These are phyloP conservation scores for Tenthredo livida DNA, from an alignment of 2,888 invertebrate species.

Conservation along the genomic window DNA sequence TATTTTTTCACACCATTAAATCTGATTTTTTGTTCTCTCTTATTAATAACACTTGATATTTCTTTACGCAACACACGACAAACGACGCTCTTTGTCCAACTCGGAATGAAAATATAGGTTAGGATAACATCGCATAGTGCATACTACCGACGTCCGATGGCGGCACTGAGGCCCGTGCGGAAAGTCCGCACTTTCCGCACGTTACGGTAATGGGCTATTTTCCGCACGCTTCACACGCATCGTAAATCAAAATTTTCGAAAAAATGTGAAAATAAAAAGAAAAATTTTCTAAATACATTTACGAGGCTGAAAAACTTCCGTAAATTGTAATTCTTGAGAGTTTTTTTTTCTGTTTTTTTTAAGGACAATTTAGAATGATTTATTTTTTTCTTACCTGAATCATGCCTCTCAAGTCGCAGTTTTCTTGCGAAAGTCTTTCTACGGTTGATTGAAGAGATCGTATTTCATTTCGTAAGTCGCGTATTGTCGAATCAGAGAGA, in stretches of 20 bases:
- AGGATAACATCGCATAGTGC: background rate
- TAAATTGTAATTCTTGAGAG: background rate
- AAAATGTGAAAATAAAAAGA: too few species aligned
- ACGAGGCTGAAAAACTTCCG: background rate
- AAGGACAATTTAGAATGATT: background rate
- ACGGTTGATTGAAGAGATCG: conserved; percentile 84
- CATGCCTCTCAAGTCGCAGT: conserved; percentile 85
- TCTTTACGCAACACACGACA: background rate
- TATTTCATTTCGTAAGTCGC: conserved; percentile 83
- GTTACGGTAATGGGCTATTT: too few species aligned
- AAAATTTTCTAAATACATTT: background rate
- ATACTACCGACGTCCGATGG: background rate
- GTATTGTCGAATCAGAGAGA: conserved; percentile 84
- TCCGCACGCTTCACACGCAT: too few species aligned
- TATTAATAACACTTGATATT: too few species aligned
- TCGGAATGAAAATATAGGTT: background rate
- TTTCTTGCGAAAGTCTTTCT: conserved; percentile 89
- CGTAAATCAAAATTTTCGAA: too few species aligned
- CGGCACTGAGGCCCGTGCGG: background rate
- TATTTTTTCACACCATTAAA: background rate
- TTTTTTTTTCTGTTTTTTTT: too few species aligned
- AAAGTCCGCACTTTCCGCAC: too few species aligned
- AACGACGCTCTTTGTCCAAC: background rate
- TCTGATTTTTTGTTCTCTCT: background rate
- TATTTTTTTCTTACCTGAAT: conserved; percentile 69